Base-by-base conservation (phyloP, 1,140 invertebrate genomes). In the Hyposmocoma kahamanoa region DNA sequence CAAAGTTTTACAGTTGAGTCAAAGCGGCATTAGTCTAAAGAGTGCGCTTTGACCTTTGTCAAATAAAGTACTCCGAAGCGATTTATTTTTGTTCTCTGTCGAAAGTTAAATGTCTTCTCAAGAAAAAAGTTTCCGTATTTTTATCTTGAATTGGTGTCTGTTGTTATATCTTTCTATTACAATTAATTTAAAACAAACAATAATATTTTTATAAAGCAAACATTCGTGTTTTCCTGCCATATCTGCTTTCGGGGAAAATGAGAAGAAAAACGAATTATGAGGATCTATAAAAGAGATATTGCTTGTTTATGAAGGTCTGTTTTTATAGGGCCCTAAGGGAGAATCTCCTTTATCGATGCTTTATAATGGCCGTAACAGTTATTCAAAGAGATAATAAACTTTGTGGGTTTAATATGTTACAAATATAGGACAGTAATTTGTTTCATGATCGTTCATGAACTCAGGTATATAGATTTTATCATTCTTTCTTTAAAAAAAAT, bases 281-380 rank as follows among this genome's bases (percentile, higher is more conserved):
- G 56, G 54, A 58, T 62, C 47, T 66, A 67, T 75, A 75, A 73
- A 73, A 61, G 46, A 47, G 50, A 62, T 67, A 65, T 64, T 62
- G 59, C 67, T 78, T 73, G 68, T 75, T 78, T 75, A 78, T 73
- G 64, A 62, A 70, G 71, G 73, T 66, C 66, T 69, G 59, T 41
- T 67, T 72, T 76, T 78, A 74, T 73, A 52, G 62, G 50, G 53
- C 55, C 60, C 56, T 64, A 62, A 69, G 62, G 57, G 61, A 64
- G 58, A 59, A 54, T 62, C 59, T 53, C 59, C 59, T 71, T 71
- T 75, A 72, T 75, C 56, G 60, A 60, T 54, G 58, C 56, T 65
- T 66, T 62, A 67, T 70, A 63, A 71, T 63, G 53, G 42, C 47
- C 36, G 63, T 68, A 71, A 65, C 56, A 60, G 54, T 57, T 59